Conservation (phyloP, 2,888 invertebrate genomes). For the Poecilobothrus nobilitatus region DNA sequence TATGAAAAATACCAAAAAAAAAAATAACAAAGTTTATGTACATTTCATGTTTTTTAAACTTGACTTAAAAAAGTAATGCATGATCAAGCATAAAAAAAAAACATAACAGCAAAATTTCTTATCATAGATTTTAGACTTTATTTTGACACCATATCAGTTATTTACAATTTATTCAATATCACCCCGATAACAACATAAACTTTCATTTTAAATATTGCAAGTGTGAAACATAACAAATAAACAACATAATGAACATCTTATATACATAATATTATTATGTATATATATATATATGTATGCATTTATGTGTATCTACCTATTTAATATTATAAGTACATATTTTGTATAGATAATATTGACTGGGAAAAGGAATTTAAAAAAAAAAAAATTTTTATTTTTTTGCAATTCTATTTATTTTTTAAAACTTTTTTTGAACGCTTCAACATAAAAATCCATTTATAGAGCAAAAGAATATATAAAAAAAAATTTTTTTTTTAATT, state of each 20-base stretch:
- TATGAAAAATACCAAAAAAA: no score
- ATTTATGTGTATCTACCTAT: not conserved
- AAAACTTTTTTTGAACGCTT: not conserved
- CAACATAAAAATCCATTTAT: not conserved
- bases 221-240: slow-evolving; percentile 4
- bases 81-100: not conserved
- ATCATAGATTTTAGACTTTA: not conserved
- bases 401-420: not conserved
- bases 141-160: not conserved
- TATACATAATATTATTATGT: not conserved
- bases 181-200: not conserved
- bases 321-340: not conserved
- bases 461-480: not conserved
- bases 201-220: not conserved
- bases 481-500: not conserved
- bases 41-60: no score
- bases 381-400: not conserved
- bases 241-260: not conserved
- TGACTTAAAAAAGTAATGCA: not conserved
- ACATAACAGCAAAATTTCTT: not conserved
- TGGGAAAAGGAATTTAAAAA: not conserved
- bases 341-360: not conserved
- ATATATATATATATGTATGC: not conserved
- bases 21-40: no score
- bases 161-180: not conserved